Evolutionary conservation across 2,113 vertebrate species (phyloP).

Genomic region (Calyptommatus sinebrachiatus): DNA sequence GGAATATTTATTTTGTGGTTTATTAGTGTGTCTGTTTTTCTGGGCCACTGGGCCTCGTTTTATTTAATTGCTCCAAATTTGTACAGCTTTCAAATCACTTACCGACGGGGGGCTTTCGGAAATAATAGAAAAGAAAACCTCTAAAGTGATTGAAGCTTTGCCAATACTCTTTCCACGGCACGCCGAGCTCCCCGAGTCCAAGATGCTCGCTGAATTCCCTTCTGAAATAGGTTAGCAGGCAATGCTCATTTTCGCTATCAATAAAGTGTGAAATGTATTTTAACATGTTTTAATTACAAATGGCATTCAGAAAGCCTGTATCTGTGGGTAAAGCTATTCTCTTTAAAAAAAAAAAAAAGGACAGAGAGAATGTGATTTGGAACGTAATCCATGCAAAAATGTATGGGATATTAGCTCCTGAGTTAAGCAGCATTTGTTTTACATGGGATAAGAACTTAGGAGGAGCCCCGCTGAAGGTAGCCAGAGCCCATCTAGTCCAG

Average conservation of each 20-base stretch:
- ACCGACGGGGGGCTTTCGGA: conserved; percentile 17
- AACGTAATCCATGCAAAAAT: conserved; percentile 1
- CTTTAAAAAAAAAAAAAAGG: background rate
- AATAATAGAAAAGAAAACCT: conserved; percentile 30
- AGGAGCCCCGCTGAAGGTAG: too few relatives aligned
- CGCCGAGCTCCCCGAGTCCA: background rate
- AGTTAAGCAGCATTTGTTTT: background rate
- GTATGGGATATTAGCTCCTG: background rate
- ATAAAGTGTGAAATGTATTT: conserved; percentile 40
- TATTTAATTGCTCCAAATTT: conserved; percentile 39
- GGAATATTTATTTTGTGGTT: conserved; percentile 19
- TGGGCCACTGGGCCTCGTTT: conserved; percentile 29
- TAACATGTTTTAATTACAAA: conserved; percentile 32
- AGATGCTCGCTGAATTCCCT: conserved; percentile 17
- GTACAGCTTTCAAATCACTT: conserved; percentile 29
- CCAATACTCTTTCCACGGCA: conserved; percentile 19
- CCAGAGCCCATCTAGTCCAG: too few relatives aligned
- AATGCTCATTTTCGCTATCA: conserved; percentile 32
- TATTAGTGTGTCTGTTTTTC: conserved; percentile 24
- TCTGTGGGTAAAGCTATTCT: background rate
- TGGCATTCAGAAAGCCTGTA: background rate
- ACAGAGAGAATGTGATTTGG: conserved; percentile 3
- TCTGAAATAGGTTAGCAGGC: conserved; percentile 21
- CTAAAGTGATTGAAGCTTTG: conserved; percentile 9
- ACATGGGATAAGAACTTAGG: too few relatives aligned